A percentile compares a stretch with the other conserved stretches of the same genome.
Conservation (phyloP, 2,888 invertebrate genomes). For the Netelia melanura region DNA sequence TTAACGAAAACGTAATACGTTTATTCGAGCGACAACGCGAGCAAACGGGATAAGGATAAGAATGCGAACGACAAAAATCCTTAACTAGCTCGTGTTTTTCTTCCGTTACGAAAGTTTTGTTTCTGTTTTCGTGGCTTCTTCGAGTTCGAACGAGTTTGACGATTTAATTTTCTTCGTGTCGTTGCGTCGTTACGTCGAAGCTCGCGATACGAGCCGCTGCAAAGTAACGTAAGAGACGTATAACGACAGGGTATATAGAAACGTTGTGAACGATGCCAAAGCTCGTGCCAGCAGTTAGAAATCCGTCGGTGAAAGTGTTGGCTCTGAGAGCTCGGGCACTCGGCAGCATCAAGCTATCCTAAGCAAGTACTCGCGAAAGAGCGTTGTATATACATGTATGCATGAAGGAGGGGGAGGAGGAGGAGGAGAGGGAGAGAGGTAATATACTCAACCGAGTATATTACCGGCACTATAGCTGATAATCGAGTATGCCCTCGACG, state of each 20-base stretch:
- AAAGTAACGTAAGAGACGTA: conserved; percentile 26
- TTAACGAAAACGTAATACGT: too few relatives aligned
- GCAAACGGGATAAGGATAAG: neutral
- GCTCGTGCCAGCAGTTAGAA: conserved; percentile 77
- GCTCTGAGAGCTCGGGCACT: conserved; percentile 62
- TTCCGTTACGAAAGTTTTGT: neutral
- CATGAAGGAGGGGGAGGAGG: neutral
- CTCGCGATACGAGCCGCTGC: neutral
- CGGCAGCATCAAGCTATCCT: conserved; percentile 55
- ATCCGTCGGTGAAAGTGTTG: conserved; percentile 81
- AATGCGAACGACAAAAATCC: neutral
- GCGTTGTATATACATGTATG: conserved; percentile 4
- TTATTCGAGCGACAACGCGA: too few relatives aligned
- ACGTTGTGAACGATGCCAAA: conserved; percentile 72
- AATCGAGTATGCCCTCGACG: neutral
- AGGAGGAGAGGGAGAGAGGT: neutral
- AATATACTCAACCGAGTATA: conserved; percentile 27
- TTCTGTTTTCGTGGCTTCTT: neutral
- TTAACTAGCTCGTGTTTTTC: neutral
- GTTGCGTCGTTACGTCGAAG: neutral
- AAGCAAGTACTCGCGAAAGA: conserved; percentile 37
- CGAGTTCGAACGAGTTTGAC: neutral
- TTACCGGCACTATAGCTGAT: conserved; percentile 11
- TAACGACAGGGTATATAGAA: conserved; percentile 24
- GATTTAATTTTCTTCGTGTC: neutral